A percentile compares a stretch with the other conserved stretches of the same genome.
phyloP scores from a whole-genome alignment of 2,113 vertebrate genomes.

The Neomonachus schauinslandi region DNA sequence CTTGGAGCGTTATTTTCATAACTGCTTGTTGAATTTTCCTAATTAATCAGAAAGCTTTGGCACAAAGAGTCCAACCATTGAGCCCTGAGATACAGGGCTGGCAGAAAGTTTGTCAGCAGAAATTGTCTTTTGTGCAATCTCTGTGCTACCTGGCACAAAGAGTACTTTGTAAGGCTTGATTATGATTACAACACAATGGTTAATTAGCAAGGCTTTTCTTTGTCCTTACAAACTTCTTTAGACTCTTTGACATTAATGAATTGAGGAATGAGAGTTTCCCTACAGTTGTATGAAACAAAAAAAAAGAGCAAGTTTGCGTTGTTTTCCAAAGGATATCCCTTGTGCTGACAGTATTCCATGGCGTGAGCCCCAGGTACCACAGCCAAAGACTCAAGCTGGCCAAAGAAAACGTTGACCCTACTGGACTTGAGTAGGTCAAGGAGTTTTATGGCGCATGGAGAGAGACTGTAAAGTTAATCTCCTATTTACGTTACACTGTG shows the following conservation, averaged over 20 bases:
- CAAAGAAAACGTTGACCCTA: constrained; percentile 87
- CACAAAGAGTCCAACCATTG: constrained; percentile 54
- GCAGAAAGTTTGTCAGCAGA: constrained; percentile 67
- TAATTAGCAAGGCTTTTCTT: constrained; percentile 76
- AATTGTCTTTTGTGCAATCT: constrained; percentile 57
- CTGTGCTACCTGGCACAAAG: constrained; percentile 70
- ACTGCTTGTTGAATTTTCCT: constrained; percentile 77
- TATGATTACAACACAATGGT: constrained; percentile 74
- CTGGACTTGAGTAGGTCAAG: constrained; percentile 82
- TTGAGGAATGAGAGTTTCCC: constrained; percentile 68
- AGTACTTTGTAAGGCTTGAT: constrained; percentile 63
- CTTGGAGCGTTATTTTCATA: constrained; percentile 68
- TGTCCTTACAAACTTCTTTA: constrained; percentile 64
- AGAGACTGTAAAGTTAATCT: constrained; percentile 83
- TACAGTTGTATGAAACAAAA: constrained; percentile 12
- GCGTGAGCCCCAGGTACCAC: constrained; percentile 82
- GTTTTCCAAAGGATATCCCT: constrained; percentile 91
- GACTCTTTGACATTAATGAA: constrained; percentile 69
- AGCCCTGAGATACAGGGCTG: constrained; percentile 37
- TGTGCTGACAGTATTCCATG: constrained; percentile 86
- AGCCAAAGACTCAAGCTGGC: constrained; percentile 82
- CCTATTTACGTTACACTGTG: constrained; percentile 85
- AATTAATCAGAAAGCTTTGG: constrained; percentile 80
- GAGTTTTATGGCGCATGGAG: constrained; percentile 82
- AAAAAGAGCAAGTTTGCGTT: constrained; percentile 64